These are phyloP conservation scores for Anhinga anhinga DNA, from an alignment of 2,113 vertebrate species.

Conservation along the genomic window DNA sequence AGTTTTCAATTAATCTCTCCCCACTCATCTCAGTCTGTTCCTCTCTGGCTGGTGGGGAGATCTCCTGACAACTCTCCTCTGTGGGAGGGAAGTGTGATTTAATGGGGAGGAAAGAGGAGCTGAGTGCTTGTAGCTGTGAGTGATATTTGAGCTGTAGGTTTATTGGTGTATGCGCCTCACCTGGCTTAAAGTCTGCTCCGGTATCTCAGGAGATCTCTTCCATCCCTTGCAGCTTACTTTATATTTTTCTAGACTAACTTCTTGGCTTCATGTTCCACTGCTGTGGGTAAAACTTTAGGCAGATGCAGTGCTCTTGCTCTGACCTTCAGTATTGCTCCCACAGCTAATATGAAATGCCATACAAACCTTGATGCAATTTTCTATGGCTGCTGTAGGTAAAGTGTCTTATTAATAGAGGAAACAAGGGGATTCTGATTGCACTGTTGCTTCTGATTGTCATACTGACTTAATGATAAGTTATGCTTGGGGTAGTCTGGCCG, in stretches of 20 bases:
- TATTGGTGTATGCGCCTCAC: neutral
- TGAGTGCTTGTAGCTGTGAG: neutral
- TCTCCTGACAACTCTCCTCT: neutral
- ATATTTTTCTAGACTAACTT: neutral
- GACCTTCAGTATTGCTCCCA: conserved; percentile 25
- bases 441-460: conserved; percentile 30
- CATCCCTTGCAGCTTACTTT: neutral
- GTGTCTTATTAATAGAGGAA: conserved; percentile 10
- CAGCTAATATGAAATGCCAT: neutral
- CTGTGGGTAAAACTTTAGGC: neutral
- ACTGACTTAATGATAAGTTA: conserved; percentile 15
- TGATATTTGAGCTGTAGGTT: neutral
- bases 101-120: neutral
- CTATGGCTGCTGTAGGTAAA: conserved; percentile 28
- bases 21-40: conserved; percentile 31
- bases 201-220: neutral
- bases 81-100: conserved; percentile 24
- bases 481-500: neutral
- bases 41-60: neutral
- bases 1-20: conserved; percentile 36
- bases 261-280: neutral
- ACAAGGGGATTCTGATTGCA: conserved; percentile 26
- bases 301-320: neutral
- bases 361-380: conserved; percentile 10
- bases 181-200: neutral